Evolutionary conservation across 2,113 vertebrate genomes (phyloP).

Genomic region (Taxidea taxus): DNA sequence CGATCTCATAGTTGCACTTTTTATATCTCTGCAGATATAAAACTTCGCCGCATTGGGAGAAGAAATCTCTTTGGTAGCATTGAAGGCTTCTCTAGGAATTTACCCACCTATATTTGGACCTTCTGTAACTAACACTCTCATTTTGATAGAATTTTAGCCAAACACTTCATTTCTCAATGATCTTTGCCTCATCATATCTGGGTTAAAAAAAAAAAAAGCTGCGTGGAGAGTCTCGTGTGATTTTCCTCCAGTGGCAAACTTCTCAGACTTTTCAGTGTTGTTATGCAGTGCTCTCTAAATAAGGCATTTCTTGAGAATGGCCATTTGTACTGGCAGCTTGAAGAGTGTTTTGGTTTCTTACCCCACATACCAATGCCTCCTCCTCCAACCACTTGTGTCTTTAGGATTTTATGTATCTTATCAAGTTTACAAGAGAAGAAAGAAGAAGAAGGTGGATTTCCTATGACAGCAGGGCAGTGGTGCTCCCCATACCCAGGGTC

Average conservation of each 20-base stretch:
- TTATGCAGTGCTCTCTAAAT: constrained; percentile 44
- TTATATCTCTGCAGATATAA: neutral
- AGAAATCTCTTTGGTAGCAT: neutral
- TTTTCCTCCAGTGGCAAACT: constrained; percentile 40
- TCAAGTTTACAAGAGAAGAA: neutral
- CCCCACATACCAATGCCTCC: neutral
- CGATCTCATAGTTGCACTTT: neutral
- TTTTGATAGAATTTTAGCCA: constrained; percentile 5
- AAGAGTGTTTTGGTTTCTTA: constrained; percentile 31
- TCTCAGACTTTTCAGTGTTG: constrained; percentile 33
- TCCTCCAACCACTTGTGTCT: neutral
- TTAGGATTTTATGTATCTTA: neutral
- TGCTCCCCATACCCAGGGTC: neutral
- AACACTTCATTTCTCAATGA: constrained; percentile 17
- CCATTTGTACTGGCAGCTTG: constrained; percentile 38
- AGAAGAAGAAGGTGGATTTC: neutral
- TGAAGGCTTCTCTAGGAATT: constrained; percentile 6
- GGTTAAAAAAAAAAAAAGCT: constrained; percentile 7
- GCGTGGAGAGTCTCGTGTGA: neutral
- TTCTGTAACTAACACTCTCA: constrained; percentile 39
- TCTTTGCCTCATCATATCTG: neutral
- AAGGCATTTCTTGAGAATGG: constrained; percentile 41
- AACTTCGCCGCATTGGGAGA: neutral
- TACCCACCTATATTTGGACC: neutral
- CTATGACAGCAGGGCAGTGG: neutral